These are phyloP conservation scores for Drosophila malerkotliana DNA, from an alignment of 1,140 invertebrate species.

Conservation along the genomic window DNA sequence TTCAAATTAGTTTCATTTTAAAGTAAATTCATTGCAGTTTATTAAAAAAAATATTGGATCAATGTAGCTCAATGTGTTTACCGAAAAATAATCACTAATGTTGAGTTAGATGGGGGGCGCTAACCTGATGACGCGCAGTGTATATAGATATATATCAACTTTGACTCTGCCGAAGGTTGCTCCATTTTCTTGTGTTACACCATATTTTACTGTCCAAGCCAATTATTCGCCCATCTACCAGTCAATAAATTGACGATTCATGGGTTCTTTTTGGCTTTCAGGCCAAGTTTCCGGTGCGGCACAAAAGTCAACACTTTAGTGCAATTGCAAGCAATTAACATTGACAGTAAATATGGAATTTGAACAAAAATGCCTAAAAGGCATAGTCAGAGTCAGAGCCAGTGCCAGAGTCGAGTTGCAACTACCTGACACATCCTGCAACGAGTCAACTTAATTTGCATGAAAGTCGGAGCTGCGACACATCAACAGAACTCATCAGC, in stretches of 20 bases:
- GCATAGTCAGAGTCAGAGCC: slow-evolving; percentile 25
- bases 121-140: too few species aligned
- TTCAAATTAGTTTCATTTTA: too few species aligned
- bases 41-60: too few species aligned
- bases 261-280: slow-evolving; percentile 45
- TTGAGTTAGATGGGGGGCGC: too few species aligned
- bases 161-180: too few species aligned
- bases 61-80: too few species aligned
- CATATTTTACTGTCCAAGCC: not conserved
- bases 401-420: not conserved
- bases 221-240: not conserved
- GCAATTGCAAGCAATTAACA: slow-evolving; percentile 78
- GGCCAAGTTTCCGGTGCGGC: slow-evolving; percentile 60
- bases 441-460: slow-evolving; percentile 75
- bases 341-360: slow-evolving; percentile 81
- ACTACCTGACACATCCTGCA: slow-evolving; percentile 53
- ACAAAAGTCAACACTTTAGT: slow-evolving; percentile 78
- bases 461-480: slow-evolving; percentile 19
- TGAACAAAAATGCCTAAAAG: slow-evolving; percentile 74
- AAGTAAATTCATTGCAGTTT: too few species aligned
- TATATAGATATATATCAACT: too few species aligned
- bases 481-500: slow-evolving; percentile 47
- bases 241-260: slow-evolving; percentile 20
- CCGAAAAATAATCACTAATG: too few species aligned
- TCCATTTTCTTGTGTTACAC: too few species aligned